Base-by-base conservation (phyloP, 2,113 vertebrate species). In the Brachirus orientalis region DNA sequence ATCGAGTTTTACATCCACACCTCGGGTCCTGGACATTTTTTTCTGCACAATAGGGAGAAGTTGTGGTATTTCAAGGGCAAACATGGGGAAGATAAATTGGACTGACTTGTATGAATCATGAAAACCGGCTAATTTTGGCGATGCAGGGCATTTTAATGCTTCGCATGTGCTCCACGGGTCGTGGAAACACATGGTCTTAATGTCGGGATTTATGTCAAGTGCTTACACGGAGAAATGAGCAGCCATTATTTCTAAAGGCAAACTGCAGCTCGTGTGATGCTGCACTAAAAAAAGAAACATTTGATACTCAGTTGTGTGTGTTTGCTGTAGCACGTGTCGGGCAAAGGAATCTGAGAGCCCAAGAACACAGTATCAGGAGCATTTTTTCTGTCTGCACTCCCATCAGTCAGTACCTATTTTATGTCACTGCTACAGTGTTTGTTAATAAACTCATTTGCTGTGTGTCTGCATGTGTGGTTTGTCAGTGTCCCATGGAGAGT, bases 21-120 rank as follows among this genome's bases (percentile, higher is more conserved):
- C 51, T 77, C 52, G 56, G 55, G 61, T 75, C 67, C 77, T 46
- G 69, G 73, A 65, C 69, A 71, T 28, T 28, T 63, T 80, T 74
- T 64, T 19, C 58, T 20, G 40, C 55, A 73, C 68, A 74, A 77
- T 28, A 72, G 53, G 75, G 55, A 80, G 67, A 80, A 59, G 68
- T 40, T 63, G 59, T 53, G 53, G n/a, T 61, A 65, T 72, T 72
- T 41, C 72, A 78, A 77, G 77, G 84, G 68, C 77, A 72, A 67
- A 75, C 80, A 45, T 17, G 38, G 66, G 61, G 71, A 73, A 74
- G 79, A 81, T 63, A 7, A 60, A 87, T 72, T 45, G 17, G 11
- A 37, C 51, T 0, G 61, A 69, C 36, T 44, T 11, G 35, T 28
- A 28, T 18, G 0, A 40, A 63, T 78, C 45, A 41, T 47, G 19